Evolutionary conservation across 2,797 vertebrate species (phyloP).

Genomic region (Thamnophis elegans): DNA sequence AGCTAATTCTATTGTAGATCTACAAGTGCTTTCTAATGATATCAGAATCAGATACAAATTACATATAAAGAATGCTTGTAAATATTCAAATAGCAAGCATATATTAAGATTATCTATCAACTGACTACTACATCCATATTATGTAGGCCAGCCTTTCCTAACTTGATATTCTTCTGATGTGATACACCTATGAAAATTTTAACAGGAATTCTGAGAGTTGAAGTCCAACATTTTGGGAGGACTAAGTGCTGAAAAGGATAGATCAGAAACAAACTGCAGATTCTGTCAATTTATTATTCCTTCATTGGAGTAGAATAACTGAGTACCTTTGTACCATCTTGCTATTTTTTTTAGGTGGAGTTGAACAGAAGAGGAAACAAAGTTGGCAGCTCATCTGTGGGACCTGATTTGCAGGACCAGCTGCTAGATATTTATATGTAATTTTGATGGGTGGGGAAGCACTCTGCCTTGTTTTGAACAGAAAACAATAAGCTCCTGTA

Average conservation of each 20-base stretch:
- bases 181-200: not conserved
- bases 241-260: not conserved
- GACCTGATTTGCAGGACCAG: constrained; percentile 10
- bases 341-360: not conserved
- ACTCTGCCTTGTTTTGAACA: not conserved
- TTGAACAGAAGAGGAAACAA: not conserved
- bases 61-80: too few relatives aligned
- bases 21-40: not conserved
- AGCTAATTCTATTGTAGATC: not conserved
- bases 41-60: not conserved
- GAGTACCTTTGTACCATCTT: not conserved
- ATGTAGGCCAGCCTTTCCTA: not conserved
- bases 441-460: constrained; percentile 24
- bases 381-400: not conserved
- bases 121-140: not conserved
- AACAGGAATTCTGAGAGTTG: not conserved
- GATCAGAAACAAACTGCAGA: not conserved
- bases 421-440: not conserved
- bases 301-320: not conserved
- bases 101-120: not conserved
- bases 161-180: not conserved
- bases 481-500: not conserved
- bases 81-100: not conserved
- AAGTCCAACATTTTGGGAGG: not conserved
- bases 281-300: not conserved